A percentile compares a stretch with the other conserved stretches of the same genome.
These are phyloP conservation scores for Spialia ferax DNA, from an alignment of 2,888 invertebrate species.

Conservation along the genomic window DNA sequence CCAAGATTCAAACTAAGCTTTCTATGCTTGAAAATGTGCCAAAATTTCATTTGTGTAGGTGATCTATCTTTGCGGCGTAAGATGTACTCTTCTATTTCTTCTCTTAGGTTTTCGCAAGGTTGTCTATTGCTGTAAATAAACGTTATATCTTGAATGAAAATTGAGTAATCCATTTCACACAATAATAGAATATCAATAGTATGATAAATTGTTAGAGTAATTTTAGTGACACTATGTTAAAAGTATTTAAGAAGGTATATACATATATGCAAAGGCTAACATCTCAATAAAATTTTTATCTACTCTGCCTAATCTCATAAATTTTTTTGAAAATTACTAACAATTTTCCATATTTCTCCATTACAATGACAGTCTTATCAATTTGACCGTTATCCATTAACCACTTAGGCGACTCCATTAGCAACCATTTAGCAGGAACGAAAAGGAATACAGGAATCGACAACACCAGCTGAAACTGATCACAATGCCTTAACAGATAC, in stretches of 20 bases:
- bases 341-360: constrained; percentile 66
- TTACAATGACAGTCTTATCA: constrained; percentile 57
- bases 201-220: too few relatives aligned
- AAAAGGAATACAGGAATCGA: constrained; percentile 66
- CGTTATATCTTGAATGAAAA: background rate
- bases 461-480: constrained; percentile 63
- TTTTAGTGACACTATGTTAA: too few relatives aligned
- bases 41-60: constrained; percentile 57
- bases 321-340: constrained; percentile 61
- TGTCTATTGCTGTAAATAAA: constrained; percentile 58
- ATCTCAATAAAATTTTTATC: too few relatives aligned
- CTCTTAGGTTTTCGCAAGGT: constrained; percentile 55
- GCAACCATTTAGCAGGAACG: constrained; percentile 53
- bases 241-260: too few relatives aligned
- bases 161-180: too few relatives aligned
- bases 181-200: too few relatives aligned
- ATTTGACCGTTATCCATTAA: constrained; percentile 63
- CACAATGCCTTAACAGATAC: constrained; percentile 64
- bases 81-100: constrained; percentile 60
- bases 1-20: constrained; percentile 88
- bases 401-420: constrained; percentile 75
- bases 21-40: constrained; percentile 67
- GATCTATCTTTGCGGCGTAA: constrained; percentile 42
- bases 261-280: too few relatives aligned
- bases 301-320: too few relatives aligned